Base-by-base conservation (phyloP, 2,797 vertebrate species). In the Scleropages formosus region DNA sequence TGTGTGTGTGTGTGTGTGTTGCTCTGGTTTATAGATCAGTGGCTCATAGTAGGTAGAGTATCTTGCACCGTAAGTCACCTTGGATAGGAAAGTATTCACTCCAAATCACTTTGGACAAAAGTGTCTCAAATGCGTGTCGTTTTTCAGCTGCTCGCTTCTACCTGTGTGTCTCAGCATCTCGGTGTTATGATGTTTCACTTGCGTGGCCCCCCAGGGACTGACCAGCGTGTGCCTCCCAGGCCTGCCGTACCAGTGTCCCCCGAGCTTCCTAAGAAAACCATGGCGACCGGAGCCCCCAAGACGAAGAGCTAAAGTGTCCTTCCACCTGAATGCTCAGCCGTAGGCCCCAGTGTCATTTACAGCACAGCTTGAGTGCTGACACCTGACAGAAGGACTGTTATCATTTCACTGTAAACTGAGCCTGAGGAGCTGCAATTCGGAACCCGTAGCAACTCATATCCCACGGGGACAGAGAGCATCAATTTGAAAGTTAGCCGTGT, bases 401-500 rank as follows among this genome's bases (percentile, higher is more conserved):
- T 39, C 53, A 70, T 77, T 53, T 75, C 78, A 79, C 12, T 71
- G 75, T 78, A 81, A 78, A 77, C 61, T 8, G 51, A 49, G 78
- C 81, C 82, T 78, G 80, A 71, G 81, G 80, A 75, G 84, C 74
- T 74, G 77, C 2, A 39, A 39, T 39, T 39, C 31, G 31, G 39
- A 2, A 0, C 84, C 84, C 62, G 75, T 80, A 81, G 77, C 81
- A 83, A 82, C 89, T 84, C 65, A 82, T 78, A 82, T 84, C 81
- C 79, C 78, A 13, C 9, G 0, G 79, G 75, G 67, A 77, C 39
- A 80, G 77, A 81, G 56, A 81, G 85, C 87, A 82, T 90, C 85
- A 89, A 86, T 79, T 82, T 80, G 72, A 80, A 80, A 82, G 85
- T 85, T 80, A 86, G 89, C 85, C 79, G 79, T 80, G 84, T 85